Evolutionary conservation across 2,113 vertebrate genomes (phyloP).

Genomic region (Chaenocephalus aceratus): DNA sequence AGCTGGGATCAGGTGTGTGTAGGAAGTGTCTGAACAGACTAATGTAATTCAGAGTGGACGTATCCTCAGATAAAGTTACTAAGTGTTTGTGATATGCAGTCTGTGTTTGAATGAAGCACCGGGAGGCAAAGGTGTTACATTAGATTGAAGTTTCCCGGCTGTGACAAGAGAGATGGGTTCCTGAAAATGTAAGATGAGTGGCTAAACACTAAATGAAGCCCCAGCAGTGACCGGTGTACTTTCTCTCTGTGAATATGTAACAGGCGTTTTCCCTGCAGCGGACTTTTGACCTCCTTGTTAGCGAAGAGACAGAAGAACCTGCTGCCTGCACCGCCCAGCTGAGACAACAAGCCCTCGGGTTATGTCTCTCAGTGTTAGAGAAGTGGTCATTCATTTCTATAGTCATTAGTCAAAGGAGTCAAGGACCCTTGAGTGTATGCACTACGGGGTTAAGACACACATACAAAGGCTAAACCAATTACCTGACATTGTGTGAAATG

Average conservation of each 20-base stretch:
- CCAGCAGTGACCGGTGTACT: background rate
- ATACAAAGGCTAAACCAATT: no score
- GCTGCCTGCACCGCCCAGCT: background rate
- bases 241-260: constrained; percentile 13
- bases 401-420: background rate
- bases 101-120: constrained; percentile 46
- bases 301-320: background rate
- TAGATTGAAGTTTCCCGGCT: constrained; percentile 5
- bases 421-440: no score
- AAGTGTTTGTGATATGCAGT: constrained; percentile 42
- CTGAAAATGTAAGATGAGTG: background rate
- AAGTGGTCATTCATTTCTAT: background rate
- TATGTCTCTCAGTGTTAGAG: no score
- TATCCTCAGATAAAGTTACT: constrained; percentile 49
- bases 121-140: background rate
- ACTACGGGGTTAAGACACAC: no score
- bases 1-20: constrained; percentile 9
- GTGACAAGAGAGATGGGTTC: background rate
- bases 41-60: constrained; percentile 39
- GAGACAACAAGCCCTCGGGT: background rate
- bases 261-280: background rate
- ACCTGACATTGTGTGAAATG: no score
- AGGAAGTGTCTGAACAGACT: constrained; percentile 26
- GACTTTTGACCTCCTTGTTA: background rate
- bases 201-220: background rate